Base-by-base conservation (phyloP, 2,888 invertebrate species). In the Stenodera caucasica region DNA sequence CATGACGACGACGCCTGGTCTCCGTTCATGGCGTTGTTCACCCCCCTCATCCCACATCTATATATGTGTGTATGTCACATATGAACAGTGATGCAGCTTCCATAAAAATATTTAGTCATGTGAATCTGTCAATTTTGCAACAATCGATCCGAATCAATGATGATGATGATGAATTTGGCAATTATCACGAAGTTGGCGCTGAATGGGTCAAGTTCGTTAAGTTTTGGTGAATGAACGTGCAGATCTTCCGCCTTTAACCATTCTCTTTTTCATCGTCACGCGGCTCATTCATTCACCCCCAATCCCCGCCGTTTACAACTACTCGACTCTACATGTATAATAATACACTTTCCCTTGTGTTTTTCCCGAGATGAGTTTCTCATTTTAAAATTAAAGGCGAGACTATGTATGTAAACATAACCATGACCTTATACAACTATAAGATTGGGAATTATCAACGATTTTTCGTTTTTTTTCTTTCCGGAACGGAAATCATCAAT, bases 351-450 rank as follows among this genome's bases (percentile, higher is more conserved):
- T 70, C 72, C 70, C 72, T 60, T 71, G 76, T 76, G 77, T 77
- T 77, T 77, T 77, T n/a, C 76, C 75, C 76, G 72, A 78, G 78
- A 78, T 78, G 78, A 78, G 77, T 77, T 77, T 78, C 76, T 75
- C 77, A 76, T 77, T 78, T 78, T 77, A 77, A 78, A 78, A 78
- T 78, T 78, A 78, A 78, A 77, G 76, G n/a, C 68, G 70, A 69
- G 70, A 70, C n/a, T n/a, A 75, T 72, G 75, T 77, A 78, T 78
- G 78, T 76, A 78, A 78, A 78, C 76, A 75, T 77, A 77, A 78
- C 78, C 79, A 72, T 80, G 79, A 79, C 79, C 79, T 77, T n/a
- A n/a, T n/a, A n/a, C n/a, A n/a, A n/a, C n/a, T n/a, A n/a, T n/a
- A n/a, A n/a, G n/a, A n/a, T n/a, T n/a, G n/a, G n/a, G n/a, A n/a